Conservation (phyloP, 2,113 vertebrate genomes). For the Hipposideros armiger region DNA sequence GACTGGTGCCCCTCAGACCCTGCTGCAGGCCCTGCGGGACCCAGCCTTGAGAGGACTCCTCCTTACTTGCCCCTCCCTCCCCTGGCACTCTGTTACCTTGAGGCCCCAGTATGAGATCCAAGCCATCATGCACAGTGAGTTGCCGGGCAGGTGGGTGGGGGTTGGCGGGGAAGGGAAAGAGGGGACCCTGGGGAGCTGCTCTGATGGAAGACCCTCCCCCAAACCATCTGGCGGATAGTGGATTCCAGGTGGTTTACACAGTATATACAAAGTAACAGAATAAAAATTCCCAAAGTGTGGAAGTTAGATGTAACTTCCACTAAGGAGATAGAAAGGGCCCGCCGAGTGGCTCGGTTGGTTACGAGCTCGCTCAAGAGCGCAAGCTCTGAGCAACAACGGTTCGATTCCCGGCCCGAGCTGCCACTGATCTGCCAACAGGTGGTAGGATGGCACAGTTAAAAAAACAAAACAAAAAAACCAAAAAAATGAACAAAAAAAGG, state of each 20-base stretch:
- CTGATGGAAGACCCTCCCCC: background rate
- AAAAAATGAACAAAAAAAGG: background rate
- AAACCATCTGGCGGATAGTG: background rate
- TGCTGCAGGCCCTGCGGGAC: slow-evolving; percentile 88
- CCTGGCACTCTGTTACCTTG: slow-evolving; percentile 80
- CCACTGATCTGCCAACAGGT: no score
- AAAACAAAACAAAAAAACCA: no score
- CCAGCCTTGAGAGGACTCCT: slow-evolving; percentile 54
- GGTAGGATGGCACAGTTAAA: no score
- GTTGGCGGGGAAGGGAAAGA: accelerated
- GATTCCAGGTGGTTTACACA: background rate
- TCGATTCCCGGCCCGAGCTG: no score
- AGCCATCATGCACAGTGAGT: slow-evolving; percentile 94
- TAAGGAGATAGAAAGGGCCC: background rate
- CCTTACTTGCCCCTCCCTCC: slow-evolving; percentile 81
- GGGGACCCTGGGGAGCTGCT: background rate
- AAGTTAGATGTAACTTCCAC: background rate
- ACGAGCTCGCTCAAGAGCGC: no score
- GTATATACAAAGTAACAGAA: background rate
- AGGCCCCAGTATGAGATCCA: slow-evolving; percentile 90
- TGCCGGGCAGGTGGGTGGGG: background rate
- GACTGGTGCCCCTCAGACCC: slow-evolving; percentile 77
- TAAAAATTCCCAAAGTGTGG: background rate
- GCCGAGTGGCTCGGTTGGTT: no score
- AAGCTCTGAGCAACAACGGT: no score